phyloP scores from a whole-genome alignment of 2,113 vertebrate genomes.

The Megatriorchis doriae region DNA sequence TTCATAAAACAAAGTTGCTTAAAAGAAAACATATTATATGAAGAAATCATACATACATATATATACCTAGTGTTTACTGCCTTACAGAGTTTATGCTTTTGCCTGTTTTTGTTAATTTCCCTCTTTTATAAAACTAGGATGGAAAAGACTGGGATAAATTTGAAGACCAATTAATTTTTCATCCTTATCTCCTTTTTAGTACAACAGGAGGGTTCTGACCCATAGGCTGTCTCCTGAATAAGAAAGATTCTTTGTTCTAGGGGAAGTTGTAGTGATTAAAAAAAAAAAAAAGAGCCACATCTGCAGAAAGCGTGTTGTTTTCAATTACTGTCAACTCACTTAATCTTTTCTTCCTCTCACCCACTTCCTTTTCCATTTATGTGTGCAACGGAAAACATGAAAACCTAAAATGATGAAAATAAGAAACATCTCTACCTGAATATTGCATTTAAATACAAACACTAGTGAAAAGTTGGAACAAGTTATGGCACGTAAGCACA shows the following conservation, averaged over 20 bases:
- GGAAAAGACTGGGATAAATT: not conserved
- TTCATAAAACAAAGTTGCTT: not conserved
- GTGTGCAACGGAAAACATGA: not conserved
- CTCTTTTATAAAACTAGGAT: not conserved
- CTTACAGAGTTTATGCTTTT: not conserved
- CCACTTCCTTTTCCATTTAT: not conserved
- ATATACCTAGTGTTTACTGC: not conserved
- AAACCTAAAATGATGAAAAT: not conserved
- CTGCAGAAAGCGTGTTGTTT: not conserved
- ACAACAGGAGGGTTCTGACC: not conserved
- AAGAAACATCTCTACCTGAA: not conserved
- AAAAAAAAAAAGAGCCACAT: not conserved
- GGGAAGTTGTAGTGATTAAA: not conserved
- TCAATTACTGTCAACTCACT: slow-evolving; percentile 3
- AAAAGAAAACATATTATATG: not conserved
- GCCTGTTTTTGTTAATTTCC: not conserved
- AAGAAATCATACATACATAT: not conserved
- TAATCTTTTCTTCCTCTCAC: not conserved
- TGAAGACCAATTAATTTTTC: not conserved
- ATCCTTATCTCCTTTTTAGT: not conserved
- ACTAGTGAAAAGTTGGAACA: not conserved
- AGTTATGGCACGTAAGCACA: accelerated
- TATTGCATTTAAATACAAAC: not conserved
- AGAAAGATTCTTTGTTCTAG: not conserved
- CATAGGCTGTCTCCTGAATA: not conserved